phyloP scores from a whole-genome alignment of 2,797 vertebrate species.

The Microctenopoma lineatum region DNA sequence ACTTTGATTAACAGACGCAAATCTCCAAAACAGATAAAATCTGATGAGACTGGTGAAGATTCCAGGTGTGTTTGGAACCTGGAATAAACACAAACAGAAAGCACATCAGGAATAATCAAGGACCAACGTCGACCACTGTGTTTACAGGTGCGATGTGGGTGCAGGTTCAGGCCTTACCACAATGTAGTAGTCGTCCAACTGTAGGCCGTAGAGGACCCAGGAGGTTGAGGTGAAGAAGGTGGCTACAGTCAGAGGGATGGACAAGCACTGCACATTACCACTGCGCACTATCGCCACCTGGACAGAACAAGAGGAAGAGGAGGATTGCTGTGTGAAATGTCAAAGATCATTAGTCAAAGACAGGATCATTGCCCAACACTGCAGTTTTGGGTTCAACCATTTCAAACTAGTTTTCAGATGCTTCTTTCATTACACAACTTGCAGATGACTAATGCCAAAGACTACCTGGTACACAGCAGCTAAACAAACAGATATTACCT shows the following conservation, averaged over 20 bases:
- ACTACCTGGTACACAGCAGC: not conserved
- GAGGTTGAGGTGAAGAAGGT: conserved; percentile 91
- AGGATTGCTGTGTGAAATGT: not conserved
- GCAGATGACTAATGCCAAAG: not conserved
- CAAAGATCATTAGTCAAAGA: not conserved
- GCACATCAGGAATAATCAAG: not conserved
- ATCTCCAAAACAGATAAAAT: conserved; percentile 91
- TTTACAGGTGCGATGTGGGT: not conserved
- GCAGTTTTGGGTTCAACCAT: not conserved
- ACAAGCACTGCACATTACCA: conserved; percentile 88
- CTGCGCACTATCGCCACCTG: conserved; percentile 87
- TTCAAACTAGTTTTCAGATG: not conserved
- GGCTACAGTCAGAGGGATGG: conserved; percentile 90
- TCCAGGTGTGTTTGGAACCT: conserved; percentile 93
- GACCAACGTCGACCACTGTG: not conserved
- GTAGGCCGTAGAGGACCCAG: conserved; percentile 92
- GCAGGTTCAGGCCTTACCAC: conserved; percentile 78
- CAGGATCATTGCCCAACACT: not conserved
- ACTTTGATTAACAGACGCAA: conserved; percentile 61
- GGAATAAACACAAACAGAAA: conserved; percentile 32
- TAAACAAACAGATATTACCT: too few relatives aligned
- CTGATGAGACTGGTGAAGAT: conserved; percentile 90
- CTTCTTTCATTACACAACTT: not conserved
- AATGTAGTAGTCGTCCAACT: conserved; percentile 87
- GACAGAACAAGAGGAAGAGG: not conserved